phyloP scores from a whole-genome alignment of 1,140 invertebrate species.

The Heterodera schachtii region DNA sequence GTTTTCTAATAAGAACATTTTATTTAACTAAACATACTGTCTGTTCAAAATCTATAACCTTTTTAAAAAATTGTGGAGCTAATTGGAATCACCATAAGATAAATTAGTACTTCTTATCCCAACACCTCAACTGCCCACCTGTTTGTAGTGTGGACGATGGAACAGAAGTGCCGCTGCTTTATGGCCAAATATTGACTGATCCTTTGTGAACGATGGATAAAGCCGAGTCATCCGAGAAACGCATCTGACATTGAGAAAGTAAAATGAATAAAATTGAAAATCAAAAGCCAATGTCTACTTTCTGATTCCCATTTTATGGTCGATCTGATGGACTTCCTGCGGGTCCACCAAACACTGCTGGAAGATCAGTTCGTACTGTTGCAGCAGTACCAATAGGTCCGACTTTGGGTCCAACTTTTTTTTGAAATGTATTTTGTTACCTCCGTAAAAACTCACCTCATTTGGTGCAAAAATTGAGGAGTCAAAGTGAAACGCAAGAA shows the following conservation, averaged over 20 bases:
- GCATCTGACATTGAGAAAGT: slow-evolving; percentile 10
- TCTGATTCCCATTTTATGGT: slow-evolving; percentile 34
- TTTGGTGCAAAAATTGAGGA: slow-evolving; percentile 1
- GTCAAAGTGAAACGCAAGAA: slow-evolving; percentile 36
- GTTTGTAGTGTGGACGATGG: slow-evolving; percentile 26
- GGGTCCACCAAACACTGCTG: slow-evolving; percentile 34
- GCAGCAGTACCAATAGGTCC: slow-evolving; percentile 29
- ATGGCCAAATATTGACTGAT: slow-evolving; percentile 10
- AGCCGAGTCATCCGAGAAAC: slow-evolving; percentile 30
- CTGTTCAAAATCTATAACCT: no score
- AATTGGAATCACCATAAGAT: no score
- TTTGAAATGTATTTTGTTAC: no score
- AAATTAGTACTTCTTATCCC: background rate
- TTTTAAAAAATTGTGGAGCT: no score
- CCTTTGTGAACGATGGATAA: slow-evolving; percentile 8
- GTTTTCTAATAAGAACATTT: no score
- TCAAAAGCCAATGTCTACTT: background rate
- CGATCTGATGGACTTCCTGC: slow-evolving; percentile 21
- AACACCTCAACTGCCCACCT: background rate
- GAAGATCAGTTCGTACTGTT: slow-evolving; percentile 42
- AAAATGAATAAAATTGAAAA: slow-evolving; percentile 5
- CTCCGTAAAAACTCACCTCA: background rate
- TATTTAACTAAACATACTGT: no score
- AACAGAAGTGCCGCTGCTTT: slow-evolving; percentile 37
- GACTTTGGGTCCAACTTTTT: background rate